These are phyloP conservation scores for Elgaria multicarinata DNA, from an alignment of 2,113 vertebrate genomes.

Conservation along the genomic window DNA sequence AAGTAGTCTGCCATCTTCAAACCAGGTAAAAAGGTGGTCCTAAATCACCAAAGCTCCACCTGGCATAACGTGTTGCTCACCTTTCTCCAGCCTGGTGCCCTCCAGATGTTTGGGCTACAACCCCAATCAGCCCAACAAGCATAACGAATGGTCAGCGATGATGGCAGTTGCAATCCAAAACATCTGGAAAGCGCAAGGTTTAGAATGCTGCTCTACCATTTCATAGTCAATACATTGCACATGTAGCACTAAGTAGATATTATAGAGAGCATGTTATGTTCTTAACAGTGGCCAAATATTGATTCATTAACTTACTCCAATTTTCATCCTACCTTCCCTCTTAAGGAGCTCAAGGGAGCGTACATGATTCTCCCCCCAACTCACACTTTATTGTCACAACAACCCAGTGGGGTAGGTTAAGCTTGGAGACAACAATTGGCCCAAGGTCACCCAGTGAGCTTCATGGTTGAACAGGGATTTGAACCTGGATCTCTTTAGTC, in stretches of 20 bases:
- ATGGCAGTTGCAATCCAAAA: neutral
- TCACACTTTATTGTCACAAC: neutral
- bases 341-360: neutral
- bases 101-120: neutral
- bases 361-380: neutral
- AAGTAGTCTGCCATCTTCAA: neutral
- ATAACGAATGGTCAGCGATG: neutral
- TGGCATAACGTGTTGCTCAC: neutral
- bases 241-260: neutral
- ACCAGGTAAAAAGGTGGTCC: neutral
- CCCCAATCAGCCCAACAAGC: neutral
- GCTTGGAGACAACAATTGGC: no score
- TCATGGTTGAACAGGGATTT: no score
- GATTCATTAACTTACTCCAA: neutral
- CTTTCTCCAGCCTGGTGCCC: no score
- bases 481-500: no score
- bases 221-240: neutral
- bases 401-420: no score
- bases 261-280: neutral
- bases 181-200: neutral
- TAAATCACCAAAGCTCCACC: neutral
- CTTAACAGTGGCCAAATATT: neutral
- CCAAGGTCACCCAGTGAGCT: no score
- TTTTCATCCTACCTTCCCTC: neutral
- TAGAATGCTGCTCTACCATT: neutral